phyloP scores from a whole-genome alignment of 2,797 vertebrate genomes.

The Paratrypauchen microcephalus region DNA sequence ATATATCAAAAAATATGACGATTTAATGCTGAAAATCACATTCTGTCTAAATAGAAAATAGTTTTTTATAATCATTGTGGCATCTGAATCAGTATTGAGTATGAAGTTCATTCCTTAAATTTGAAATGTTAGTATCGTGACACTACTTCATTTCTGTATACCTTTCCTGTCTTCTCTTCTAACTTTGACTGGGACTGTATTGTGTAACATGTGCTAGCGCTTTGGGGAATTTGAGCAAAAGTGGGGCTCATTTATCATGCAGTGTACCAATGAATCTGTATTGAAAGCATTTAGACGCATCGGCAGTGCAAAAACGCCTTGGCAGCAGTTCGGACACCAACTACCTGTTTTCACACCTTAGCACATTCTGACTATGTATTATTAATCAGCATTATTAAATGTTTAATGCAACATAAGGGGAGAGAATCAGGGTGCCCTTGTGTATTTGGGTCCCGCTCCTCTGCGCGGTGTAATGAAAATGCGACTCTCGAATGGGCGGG shows the following conservation, averaged over 20 bases:
- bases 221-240: conserved; percentile 19
- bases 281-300: conserved; percentile 20
- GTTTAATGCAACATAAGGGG: conserved; percentile 19
- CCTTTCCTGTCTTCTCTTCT: conserved; percentile 2
- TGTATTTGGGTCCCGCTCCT: not conserved
- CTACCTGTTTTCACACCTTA: conserved; percentile 12
- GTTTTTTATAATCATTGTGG: too few relatives aligned
- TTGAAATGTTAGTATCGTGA: not conserved
- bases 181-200: not conserved
- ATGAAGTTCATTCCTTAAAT: too few relatives aligned
- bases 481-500: conserved; percentile 1
- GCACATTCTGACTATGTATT: conserved; percentile 11
- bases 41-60: too few relatives aligned
- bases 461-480: conserved; percentile 2
- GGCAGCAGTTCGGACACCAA: conserved; percentile 17
- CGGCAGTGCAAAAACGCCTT: conserved; percentile 1
- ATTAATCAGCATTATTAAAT: conserved; percentile 17
- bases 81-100: too few relatives aligned
- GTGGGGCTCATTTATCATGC: conserved; percentile 37
- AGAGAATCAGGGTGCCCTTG: conserved; percentile 1
- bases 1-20: too few relatives aligned
- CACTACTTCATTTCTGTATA: not conserved
- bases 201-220: not conserved
- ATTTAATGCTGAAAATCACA: too few relatives aligned
- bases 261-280: conserved; percentile 20